phyloP scores from a whole-genome alignment of 2,888 invertebrate species.

The Cantharis rustica region DNA sequence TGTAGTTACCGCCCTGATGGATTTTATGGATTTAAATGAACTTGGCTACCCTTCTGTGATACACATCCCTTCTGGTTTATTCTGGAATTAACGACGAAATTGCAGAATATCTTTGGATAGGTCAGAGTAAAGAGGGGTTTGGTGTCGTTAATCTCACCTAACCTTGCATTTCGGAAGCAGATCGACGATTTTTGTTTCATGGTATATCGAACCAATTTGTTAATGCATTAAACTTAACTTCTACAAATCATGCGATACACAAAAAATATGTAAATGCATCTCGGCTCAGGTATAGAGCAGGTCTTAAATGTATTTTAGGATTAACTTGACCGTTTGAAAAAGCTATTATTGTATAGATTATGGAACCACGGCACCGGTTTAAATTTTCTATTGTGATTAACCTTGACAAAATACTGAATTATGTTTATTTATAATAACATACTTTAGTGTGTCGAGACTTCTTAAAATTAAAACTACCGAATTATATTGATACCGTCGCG shows the following conservation, averaged over 20 bases:
- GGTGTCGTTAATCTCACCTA: not conserved
- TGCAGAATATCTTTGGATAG: not conserved
- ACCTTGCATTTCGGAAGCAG: not conserved
- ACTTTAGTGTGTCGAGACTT: not conserved
- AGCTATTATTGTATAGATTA: not conserved
- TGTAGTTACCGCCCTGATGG: too few relatives aligned
- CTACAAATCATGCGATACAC: not conserved
- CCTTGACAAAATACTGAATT: not conserved
- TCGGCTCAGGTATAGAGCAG: not conserved
- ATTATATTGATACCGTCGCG: not conserved
- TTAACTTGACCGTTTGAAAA: not conserved
- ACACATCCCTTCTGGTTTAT: not conserved
- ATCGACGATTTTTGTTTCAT: not conserved
- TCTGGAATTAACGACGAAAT: not conserved
- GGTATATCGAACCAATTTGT: not conserved
- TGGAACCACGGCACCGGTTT: not conserved
- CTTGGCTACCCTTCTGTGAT: not conserved
- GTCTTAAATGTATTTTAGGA: not conserved
- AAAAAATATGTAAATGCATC: conserved; percentile 3
- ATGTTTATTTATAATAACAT: not conserved
- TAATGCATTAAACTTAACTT: not conserved
- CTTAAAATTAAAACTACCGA: not conserved
- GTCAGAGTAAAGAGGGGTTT: not conserved
- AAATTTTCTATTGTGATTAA: not conserved
- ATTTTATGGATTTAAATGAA: not conserved